phyloP scores from a whole-genome alignment of 2,797 vertebrate genomes.

The Rhinoraja longicauda region DNA sequence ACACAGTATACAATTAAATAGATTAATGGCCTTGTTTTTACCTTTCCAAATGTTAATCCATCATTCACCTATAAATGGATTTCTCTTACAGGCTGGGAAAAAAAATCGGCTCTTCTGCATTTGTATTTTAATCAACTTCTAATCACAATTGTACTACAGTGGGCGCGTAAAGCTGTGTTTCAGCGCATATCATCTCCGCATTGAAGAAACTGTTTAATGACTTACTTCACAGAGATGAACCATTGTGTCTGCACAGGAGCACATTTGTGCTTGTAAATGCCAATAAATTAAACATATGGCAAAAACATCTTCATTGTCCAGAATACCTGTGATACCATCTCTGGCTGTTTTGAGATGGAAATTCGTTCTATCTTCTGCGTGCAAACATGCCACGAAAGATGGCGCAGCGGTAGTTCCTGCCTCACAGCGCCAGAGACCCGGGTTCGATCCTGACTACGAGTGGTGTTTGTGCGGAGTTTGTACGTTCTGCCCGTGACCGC shows the following conservation, averaged over 20 bases:
- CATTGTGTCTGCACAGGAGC: not conserved
- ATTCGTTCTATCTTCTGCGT: no score
- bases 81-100: slow-evolving; percentile 13
- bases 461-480: no score
- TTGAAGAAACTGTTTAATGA: not conserved
- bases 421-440: no score
- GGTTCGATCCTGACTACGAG: no score
- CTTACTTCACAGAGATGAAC: not conserved
- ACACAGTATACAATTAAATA: slow-evolving; percentile 31
- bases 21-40: slow-evolving; percentile 39
- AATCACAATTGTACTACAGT: not conserved
- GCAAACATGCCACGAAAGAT: not conserved
- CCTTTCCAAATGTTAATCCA: slow-evolving; percentile 33
- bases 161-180: not conserved
- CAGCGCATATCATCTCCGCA: not conserved
- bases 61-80: slow-evolving; percentile 31
- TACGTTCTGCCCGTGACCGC: no score
- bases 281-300: not conserved
- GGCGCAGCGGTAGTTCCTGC: no score
- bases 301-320: not conserved
- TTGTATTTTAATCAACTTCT: slow-evolving; percentile 35
- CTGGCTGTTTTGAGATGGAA: not conserved
- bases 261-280: not conserved
- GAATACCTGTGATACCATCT: not conserved
- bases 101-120: slow-evolving; percentile 5